Evolutionary conservation across 2,797 vertebrate species (phyloP).

Genomic region (Oreonectes daqikongensis): DNA sequence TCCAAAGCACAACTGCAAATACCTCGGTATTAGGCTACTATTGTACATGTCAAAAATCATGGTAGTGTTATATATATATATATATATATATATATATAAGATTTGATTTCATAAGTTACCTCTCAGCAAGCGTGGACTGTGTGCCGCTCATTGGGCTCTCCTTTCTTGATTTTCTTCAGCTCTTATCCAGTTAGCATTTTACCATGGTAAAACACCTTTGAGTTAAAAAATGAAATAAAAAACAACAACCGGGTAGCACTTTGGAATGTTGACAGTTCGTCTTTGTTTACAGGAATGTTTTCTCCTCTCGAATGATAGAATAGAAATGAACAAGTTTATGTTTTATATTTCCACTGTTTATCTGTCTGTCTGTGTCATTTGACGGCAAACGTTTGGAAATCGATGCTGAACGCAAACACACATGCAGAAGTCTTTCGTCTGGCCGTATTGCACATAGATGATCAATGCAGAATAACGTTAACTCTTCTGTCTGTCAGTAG

Average conservation of each 20-base stretch:
- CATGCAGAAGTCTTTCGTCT: slow-evolving; percentile 22
- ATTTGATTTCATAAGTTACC: slow-evolving; percentile 73
- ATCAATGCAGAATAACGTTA: slow-evolving; percentile 24
- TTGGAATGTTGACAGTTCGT: slow-evolving; percentile 27
- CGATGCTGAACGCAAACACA: slow-evolving; percentile 39
- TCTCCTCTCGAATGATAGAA: neutral
- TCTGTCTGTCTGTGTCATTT: slow-evolving; percentile 32
- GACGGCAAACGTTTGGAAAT: slow-evolving; percentile 13
- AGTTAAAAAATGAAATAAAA: slow-evolving; percentile 14
- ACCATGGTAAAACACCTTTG: slow-evolving; percentile 49
- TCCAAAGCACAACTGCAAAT: neutral
- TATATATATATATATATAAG: no score
- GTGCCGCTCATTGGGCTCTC: slow-evolving; percentile 94
- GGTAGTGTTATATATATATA: no score
- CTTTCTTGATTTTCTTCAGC: slow-evolving; percentile 73
- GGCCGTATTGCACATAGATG: slow-evolving; percentile 29
- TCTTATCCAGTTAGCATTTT: slow-evolving; percentile 85
- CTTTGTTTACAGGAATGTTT: slow-evolving; percentile 1
- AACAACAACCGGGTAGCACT: neutral
- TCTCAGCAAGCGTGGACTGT: slow-evolving; percentile 93
- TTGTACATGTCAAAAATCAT: neutral
- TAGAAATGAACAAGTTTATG: neutral
- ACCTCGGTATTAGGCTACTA: neutral
- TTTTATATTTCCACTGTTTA: slow-evolving; percentile 26
- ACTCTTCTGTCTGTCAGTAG: slow-evolving; percentile 11